phyloP scores from a whole-genome alignment of 2,888 invertebrate species.

The Liodrosophila aerea region DNA sequence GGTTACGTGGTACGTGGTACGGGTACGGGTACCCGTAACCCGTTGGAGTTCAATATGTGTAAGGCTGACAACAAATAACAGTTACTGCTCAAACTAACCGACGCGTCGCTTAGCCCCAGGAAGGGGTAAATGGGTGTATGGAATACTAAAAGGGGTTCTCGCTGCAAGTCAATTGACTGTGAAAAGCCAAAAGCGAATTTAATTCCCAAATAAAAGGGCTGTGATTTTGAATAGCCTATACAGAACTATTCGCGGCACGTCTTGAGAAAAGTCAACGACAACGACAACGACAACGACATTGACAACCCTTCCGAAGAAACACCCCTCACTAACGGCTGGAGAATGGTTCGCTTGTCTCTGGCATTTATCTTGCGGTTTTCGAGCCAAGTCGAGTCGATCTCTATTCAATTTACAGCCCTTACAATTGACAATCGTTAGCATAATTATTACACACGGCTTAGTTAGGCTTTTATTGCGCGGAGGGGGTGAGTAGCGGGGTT shows the following conservation, averaged over 20 bases:
- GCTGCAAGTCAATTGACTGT: slow-evolving; percentile 71
- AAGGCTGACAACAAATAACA: slow-evolving; percentile 60
- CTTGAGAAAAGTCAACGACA: slow-evolving; percentile 20
- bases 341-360: slow-evolving; percentile 13
- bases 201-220: slow-evolving; percentile 73
- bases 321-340: neutral
- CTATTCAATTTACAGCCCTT: slow-evolving; percentile 64
- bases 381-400: slow-evolving; percentile 24
- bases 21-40: slow-evolving; percentile 12
- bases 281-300: neutral
- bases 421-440: slow-evolving; percentile 78
- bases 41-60: slow-evolving; percentile 38
- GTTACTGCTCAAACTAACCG: slow-evolving; percentile 10
- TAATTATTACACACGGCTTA: slow-evolving; percentile 75
- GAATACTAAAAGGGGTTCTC: slow-evolving; percentile 14
- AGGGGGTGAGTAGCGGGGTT: neutral
- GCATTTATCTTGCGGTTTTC: slow-evolving; percentile 66
- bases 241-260: slow-evolving; percentile 62
- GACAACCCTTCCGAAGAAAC: slow-evolving; percentile 2
- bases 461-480: slow-evolving; percentile 24
- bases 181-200: slow-evolving; percentile 72
- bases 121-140: too few species aligned
- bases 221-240: slow-evolving; percentile 50
- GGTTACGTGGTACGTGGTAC: neutral
- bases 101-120: neutral